Conservation (phyloP, 2,113 vertebrate species). For the Typhlomys cinereus region DNA sequence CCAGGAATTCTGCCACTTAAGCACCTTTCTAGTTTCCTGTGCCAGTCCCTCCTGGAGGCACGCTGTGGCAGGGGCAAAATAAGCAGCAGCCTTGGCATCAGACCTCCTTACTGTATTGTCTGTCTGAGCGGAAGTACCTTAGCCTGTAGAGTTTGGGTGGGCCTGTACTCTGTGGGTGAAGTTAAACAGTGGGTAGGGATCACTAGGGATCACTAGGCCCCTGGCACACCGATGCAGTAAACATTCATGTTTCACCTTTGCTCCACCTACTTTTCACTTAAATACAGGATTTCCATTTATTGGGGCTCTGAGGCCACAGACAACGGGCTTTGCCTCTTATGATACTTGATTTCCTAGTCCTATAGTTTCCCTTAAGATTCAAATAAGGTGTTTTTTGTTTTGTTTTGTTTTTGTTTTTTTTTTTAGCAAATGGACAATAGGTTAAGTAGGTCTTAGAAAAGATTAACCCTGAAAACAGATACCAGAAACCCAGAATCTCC, state of each 20-base stretch:
- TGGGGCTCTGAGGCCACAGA: background rate
- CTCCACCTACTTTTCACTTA: background rate
- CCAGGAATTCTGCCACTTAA: background rate
- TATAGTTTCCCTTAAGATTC: background rate
- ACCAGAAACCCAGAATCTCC: rapidly evolving
- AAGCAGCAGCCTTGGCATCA: background rate
- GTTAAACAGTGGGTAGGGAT: background rate
- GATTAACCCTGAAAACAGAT: background rate
- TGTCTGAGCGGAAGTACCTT: background rate
- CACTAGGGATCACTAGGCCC: background rate
- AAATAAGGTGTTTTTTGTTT: background rate
- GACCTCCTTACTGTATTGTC: background rate
- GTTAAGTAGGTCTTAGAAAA: background rate
- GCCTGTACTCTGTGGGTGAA: background rate
- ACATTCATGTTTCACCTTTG: background rate
- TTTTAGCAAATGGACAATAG: background rate
- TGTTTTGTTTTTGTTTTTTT: background rate
- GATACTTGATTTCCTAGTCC: background rate
- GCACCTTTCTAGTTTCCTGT: background rate
- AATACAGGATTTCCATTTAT: background rate
- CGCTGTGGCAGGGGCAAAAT: background rate
- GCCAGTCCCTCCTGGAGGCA: background rate
- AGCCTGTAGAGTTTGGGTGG: background rate
- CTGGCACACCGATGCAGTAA: background rate
- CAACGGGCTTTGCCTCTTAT: background rate